Evolutionary conservation across 2,797 vertebrate genomes (phyloP), one percentile per base, ranked within the genome.

Genomic region (Hypotaenidia philippensis): DNA sequence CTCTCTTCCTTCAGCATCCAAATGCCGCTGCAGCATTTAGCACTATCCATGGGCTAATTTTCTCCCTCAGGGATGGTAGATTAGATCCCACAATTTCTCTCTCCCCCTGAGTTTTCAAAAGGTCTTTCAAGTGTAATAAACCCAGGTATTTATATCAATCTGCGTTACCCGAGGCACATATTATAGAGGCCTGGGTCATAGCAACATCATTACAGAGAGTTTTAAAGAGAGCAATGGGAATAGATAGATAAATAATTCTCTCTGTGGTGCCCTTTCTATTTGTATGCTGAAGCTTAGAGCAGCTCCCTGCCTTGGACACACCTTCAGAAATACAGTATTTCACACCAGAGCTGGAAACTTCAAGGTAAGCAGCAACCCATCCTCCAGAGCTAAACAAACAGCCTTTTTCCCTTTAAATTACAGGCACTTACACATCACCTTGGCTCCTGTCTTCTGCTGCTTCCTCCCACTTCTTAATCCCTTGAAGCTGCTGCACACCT

Each of bases 101-200:
- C 60, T 55, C 84, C 69, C 76, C 56, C 47, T 21, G 80, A 90
- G 76, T 86, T 91, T 88, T 72, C 77, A 70, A 90, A 90, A 95
- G 92, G 91, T 91, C 89, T 96, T 96, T 95, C 89, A 82, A 86
- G 80, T 21, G 68, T 88, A 94, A 96, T 94, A 95, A 96, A 93
- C 87, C 53, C 89, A 82, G 83, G 83, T 93, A 83, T 95, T 94
- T 96, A 81, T 93, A 92, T 91, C 96, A 96, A 84, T 94, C 93
- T 91, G 69, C 0, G 16, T 95, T 96, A 86, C 96, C 94, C 90
- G 86, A 94, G 83, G 94, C 93, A 94, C 87, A 66, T 72, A 91
- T 76, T 91, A 66, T 9, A 53, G 85, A 53, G 84, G 69, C 77
- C 74, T 86, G 80, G 93, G 83, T 96, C 95, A 94, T 8, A 91